A percentile compares a stretch with the other conserved stretches of the same genome.
These are phyloP conservation scores for Meganola albula DNA, from an alignment of 2,888 invertebrate genomes.

Conservation along the genomic window DNA sequence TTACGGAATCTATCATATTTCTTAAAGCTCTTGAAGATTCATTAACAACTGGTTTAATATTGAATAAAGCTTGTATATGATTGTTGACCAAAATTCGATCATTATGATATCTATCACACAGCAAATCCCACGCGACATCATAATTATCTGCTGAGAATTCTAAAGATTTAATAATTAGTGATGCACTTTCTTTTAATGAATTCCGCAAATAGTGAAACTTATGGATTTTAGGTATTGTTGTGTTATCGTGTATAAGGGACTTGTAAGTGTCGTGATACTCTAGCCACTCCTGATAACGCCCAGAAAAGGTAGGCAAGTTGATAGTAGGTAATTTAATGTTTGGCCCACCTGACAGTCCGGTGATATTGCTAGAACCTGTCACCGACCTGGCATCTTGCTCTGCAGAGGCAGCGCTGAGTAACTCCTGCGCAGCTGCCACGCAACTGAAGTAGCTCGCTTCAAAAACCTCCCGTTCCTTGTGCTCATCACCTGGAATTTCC, in stretches of 20 bases:
- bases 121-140: constrained; percentile 1
- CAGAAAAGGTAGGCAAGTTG: neutral
- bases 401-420: neutral
- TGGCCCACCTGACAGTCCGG: neutral
- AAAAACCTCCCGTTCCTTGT: neutral
- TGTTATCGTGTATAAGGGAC: constrained; percentile 1
- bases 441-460: neutral
- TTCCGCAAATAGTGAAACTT: constrained; percentile 5
- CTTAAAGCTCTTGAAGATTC: neutral
- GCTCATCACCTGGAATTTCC: constrained; percentile 1
- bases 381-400: neutral
- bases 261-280: constrained; percentile 2
- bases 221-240: constrained; percentile 1
- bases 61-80: constrained; percentile 4
- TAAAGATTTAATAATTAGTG: neutral
- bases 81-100: constrained; percentile 2
- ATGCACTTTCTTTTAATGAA: constrained; percentile 4
- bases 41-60: neutral
- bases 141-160: constrained; percentile 3
- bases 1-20: neutral
- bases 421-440: neutral
- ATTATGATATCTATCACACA: constrained; percentile 7
- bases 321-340: neutral
- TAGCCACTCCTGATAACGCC: neutral
- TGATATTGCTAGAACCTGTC: neutral